Conservation (phyloP, 2,888 invertebrate species). For the Sinodicranocentrus sp. region DNA sequence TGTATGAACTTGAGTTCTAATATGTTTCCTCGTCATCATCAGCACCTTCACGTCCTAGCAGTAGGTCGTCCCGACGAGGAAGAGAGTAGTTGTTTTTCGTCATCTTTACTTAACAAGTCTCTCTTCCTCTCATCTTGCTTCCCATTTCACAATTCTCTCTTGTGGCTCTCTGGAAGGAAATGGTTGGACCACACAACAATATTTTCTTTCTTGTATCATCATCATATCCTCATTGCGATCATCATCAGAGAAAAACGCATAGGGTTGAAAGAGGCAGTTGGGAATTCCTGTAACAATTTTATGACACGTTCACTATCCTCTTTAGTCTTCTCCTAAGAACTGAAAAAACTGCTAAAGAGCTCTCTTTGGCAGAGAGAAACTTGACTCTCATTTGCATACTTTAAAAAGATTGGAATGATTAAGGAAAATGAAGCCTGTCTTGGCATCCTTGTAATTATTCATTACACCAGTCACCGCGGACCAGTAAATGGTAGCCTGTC, state of each 20-base stretch:
- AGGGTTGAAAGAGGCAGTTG: not conserved
- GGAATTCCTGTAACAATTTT: not conserved
- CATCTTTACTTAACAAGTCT: not conserved
- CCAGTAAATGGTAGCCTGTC: conserved; percentile 40
- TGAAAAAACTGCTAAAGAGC: no score
- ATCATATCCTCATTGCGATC: no score
- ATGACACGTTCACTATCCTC: not conserved
- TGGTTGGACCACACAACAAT: conserved; percentile 27
- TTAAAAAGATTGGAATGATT: conserved; percentile 31
- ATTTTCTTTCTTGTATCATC: conserved; percentile 1
- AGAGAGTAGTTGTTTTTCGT: conserved; percentile 12
- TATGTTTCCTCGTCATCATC: conserved; percentile 8
- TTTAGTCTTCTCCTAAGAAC: not conserved
- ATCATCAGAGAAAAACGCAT: not conserved
- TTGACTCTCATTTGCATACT: conserved; percentile 20
- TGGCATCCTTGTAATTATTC: conserved; percentile 41
- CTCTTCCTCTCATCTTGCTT: not conserved
- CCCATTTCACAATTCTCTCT: conserved; percentile 2
- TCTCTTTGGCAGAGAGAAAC: not conserved
- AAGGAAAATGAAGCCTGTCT: conserved; percentile 50
- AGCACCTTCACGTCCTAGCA: not conserved
- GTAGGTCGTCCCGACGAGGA: not conserved
- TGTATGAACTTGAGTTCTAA: conserved; percentile 19
- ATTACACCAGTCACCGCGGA: conserved; percentile 37
- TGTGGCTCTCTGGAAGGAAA: not conserved